Evolutionary conservation across 2,797 vertebrate genomes (phyloP), one percentile per base, ranked within the genome.

Genomic region (Gymnodraco acuticeps): DNA sequence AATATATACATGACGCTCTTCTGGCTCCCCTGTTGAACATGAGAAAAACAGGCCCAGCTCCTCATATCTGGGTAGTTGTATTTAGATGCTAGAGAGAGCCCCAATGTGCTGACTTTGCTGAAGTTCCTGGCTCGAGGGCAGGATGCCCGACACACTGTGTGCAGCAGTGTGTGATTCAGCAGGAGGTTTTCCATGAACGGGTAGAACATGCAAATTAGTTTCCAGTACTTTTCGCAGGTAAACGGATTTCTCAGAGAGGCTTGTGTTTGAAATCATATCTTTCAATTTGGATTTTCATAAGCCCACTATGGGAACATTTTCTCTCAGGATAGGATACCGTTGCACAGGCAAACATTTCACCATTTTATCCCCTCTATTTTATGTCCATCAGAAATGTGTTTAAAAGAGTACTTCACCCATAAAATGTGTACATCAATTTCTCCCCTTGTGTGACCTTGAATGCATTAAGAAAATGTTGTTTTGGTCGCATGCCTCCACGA

Each of bases 51-150:
- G 43, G 45, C 48, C 31, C 15, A n/a, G 76, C 70, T 10, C 59
- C 54, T 41, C 38, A 48, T 69, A 73, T 82, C 63, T 48, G 53
- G 43, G 55, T 61, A 59, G 75, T 41, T 66, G 50, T 46, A 54
- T 64, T 53, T 45, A 58, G 74, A 76, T 60, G 23, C 67, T 27
- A 38, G 61, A 41, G 58, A 82, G 53, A 46, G 27, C 16, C 46
- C 74, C 23, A 82, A 72, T 60, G 19, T 70, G 78, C 85, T 80
- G 84, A 82, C 75, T 59, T 41, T 46, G 70, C 75, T 67, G 66
- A 64, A 41, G 15, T 62, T 67, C 47, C 46, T 33, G 43, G 17
- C 70, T 82, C 16, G 3, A 50, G 62, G 55, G 81, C 78, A 77
- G 47, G 60, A 78, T 51, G 45, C 55, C 45, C 67, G 20, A 33